Conservation (phyloP, 2,888 invertebrate genomes). For the Rosalia funebris region DNA sequence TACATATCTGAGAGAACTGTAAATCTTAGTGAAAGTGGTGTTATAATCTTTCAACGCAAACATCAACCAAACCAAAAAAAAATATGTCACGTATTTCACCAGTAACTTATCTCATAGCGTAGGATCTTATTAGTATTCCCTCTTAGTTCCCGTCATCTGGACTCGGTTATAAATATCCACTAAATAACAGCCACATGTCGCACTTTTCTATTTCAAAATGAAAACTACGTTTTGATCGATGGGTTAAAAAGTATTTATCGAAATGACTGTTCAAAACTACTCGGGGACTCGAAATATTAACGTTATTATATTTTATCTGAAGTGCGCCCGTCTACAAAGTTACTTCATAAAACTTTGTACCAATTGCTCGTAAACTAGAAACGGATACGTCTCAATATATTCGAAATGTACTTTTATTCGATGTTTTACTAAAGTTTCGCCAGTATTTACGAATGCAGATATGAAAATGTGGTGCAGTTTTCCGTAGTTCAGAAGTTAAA, state of each 20-base stretch:
- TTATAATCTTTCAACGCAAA: neutral
- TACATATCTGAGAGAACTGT: too few species aligned
- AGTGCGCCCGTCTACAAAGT: neutral
- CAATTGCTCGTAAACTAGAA: neutral
- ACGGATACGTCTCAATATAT: neutral
- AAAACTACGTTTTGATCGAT: neutral
- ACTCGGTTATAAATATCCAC: neutral
- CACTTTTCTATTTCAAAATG: neutral
- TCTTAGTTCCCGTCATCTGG: neutral
- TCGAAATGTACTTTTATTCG: constrained; percentile 1
- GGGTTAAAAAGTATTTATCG: neutral
- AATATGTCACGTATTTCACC: neutral
- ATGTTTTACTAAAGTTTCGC: neutral
- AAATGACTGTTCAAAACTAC: neutral
- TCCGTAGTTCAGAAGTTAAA: too few species aligned
- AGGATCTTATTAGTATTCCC: neutral
- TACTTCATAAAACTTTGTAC: neutral
- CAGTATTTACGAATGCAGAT: neutral
- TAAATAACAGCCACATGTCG: neutral
- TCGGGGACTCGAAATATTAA: neutral
- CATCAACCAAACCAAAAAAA: neutral
- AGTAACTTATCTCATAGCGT: neutral
- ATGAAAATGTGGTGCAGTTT: neutral
- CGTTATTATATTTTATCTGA: neutral
- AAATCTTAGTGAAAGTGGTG: too few species aligned